Percentiles rank a stretch among this genome's conserved stretches.
Conservation (phyloP, 2,797 vertebrate species). For the Hyperoplus lanceolatus region DNA sequence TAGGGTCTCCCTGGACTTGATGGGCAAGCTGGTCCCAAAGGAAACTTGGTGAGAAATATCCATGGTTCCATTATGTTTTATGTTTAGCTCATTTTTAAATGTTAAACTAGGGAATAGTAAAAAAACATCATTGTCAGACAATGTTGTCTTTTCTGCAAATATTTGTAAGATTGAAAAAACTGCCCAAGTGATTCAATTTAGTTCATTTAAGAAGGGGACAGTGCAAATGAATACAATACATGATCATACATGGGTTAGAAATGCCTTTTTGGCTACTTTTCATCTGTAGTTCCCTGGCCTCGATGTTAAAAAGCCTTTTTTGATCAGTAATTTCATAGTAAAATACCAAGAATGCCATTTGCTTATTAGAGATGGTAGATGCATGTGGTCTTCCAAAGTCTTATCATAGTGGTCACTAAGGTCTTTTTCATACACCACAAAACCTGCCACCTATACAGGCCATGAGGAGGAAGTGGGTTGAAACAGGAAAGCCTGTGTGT, state of each 20-base stretch:
- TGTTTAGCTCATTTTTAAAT: conserved; percentile 11
- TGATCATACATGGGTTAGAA: too few relatives aligned
- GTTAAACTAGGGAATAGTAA: not conserved
- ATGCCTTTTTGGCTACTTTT: too few relatives aligned
- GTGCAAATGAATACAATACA: too few relatives aligned
- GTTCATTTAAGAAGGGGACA: too few relatives aligned
- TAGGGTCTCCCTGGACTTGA: conserved; percentile 95
- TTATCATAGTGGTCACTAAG: not conserved
- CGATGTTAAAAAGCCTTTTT: too few relatives aligned
- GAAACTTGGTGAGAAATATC: conserved; percentile 91
- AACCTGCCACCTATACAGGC: not conserved
- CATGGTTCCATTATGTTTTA: not conserved
- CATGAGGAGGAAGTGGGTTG: not conserved
- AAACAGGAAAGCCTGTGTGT: conserved; percentile 26
- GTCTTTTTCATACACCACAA: conserved; percentile 4
- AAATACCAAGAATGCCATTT: conserved; percentile 39
- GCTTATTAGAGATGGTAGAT: conserved; percentile 32
- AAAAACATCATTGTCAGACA: conserved; percentile 15
- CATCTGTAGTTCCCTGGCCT: too few relatives aligned
- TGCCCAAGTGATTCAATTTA: too few relatives aligned
- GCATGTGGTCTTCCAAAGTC: not conserved
- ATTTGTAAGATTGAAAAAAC: conserved; percentile 6
- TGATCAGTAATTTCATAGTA: conserved; percentile 10
- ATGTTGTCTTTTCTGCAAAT: not conserved
- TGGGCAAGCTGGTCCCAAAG: conserved; percentile 95